Conservation (phyloP, 2,113 vertebrate genomes). For the Rhabdomys dilectus region DNA sequence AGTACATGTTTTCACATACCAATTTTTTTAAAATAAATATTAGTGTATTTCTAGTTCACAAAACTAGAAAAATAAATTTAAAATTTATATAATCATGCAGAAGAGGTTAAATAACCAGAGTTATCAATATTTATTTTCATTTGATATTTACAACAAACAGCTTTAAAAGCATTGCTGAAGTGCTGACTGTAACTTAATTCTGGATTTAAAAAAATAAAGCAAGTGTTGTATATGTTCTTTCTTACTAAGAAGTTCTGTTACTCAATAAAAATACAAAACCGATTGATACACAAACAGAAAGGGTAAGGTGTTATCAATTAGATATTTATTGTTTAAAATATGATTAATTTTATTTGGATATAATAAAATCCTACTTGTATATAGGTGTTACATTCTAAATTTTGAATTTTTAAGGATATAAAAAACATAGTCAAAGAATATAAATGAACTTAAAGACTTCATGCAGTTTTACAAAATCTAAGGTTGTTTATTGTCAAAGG, state of each 20-base stretch:
- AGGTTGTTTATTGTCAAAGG: slow-evolving; percentile 60
- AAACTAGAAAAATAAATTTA: background rate
- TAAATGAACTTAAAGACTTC: slow-evolving; percentile 73
- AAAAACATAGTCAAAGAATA: slow-evolving; percentile 73
- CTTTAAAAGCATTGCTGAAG: background rate
- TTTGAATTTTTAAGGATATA: slow-evolving; percentile 67
- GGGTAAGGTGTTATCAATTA: slow-evolving; percentile 69
- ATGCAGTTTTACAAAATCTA: slow-evolving; percentile 48
- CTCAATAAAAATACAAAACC: slow-evolving; percentile 73
- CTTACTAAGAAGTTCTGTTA: background rate
- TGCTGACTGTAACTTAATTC: background rate
- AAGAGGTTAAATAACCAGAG: background rate
- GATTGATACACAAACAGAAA: slow-evolving; percentile 71
- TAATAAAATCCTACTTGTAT: slow-evolving; percentile 3
- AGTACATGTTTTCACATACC: background rate
- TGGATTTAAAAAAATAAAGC: background rate
- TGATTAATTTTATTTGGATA: slow-evolving; percentile 67
- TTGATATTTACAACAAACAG: background rate
- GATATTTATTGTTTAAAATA: slow-evolving; percentile 69
- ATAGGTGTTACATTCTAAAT: background rate
- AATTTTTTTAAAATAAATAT: background rate
- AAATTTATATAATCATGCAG: background rate
- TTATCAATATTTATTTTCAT: background rate
- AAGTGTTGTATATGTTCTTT: background rate
- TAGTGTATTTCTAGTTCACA: background rate